Evolutionary conservation across 2,888 invertebrate genomes (phyloP), one percentile per base, ranked within the genome.

Genomic region (Leptinotarsa juncta): DNA sequence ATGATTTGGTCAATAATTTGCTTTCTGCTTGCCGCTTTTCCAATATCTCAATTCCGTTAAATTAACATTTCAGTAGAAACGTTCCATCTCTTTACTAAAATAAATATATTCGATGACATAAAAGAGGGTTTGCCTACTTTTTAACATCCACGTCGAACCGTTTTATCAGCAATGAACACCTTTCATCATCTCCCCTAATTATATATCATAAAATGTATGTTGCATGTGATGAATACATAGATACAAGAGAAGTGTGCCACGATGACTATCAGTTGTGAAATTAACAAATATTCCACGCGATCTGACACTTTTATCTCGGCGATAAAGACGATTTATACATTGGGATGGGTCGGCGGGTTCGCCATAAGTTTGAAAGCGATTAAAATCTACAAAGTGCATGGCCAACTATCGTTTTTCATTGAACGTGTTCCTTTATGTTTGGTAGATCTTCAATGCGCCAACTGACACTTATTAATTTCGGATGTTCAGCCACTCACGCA

Each of bases 221-320:
- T 62, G 62, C 62, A 42, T 62, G 62, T 62, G 62, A 62, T 42
- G 15, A 42, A 62, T 42, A 62, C 62, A 62, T 42, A 62, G 57
- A 57, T 57, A 62, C 62, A 62, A 62, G 62, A 62, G 62, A 62
- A 62, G 62, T 62, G 62, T 62, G 62, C 62, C 62, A 62, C 42
- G 62, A 62, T 62, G 62, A 62, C 26, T n/a, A 57, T 57, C 57
- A 62, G 32, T 62, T 62, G 62, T 62, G 62, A 26, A 42, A 62
- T 62, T 42, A 42, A 42, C 62, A 62, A 62, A 62, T 62, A 62
- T 32, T 62, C 62, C 16, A 32, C 42, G 12, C 32, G 62, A 7
- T 62, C 42, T 42, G 62, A 32, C 62, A 62, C 32, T 62, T 62
- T 62, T 62, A 62, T 62, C 62, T 26, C 42, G n/a, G 32, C 62